A percentile compares a stretch with the other conserved stretches of the same genome.
Conservation (phyloP, 2,797 vertebrate species). For the Pseudomugil gertrudae region DNA sequence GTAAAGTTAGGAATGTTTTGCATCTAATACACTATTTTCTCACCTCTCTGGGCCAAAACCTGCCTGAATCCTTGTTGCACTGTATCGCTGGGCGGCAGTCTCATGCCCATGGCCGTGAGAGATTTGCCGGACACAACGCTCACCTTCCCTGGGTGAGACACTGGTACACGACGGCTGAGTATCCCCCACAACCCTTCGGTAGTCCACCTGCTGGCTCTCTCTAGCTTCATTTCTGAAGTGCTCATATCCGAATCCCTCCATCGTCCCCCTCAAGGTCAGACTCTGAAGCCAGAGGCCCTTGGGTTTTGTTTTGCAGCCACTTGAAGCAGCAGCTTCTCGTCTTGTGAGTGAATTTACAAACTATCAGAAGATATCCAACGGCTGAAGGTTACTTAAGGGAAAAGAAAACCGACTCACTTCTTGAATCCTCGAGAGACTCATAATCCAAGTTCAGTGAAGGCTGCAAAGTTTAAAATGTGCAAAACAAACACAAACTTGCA, state of each 20-base stretch:
- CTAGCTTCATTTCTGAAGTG: constrained; percentile 45
- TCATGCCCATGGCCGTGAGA: constrained; percentile 82
- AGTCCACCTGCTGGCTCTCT: constrained; percentile 65
- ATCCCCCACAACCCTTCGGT: constrained; percentile 75
- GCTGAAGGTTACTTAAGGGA: constrained; percentile 18
- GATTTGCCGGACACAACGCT: constrained; percentile 41
- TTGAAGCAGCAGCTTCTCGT: constrained; percentile 1
- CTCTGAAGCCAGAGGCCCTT: constrained; percentile 31
- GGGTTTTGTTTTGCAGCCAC: constrained; percentile 10
- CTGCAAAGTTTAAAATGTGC: constrained; percentile 2
- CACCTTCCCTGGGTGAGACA: constrained; percentile 35
- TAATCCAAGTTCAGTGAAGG: constrained; percentile 7
- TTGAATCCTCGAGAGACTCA: not conserved
- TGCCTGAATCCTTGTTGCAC: constrained; percentile 85
- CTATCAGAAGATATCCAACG: constrained; percentile 22
- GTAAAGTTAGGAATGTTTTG: not conserved
- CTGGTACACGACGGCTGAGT: constrained; percentile 31
- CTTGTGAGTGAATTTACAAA: constrained; percentile 20
- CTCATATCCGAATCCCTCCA: constrained; percentile 70
- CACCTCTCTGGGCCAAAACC: constrained; percentile 87
- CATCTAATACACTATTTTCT: constrained; percentile 45
- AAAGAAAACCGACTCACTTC: constrained; percentile 6
- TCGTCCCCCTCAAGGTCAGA: constrained; percentile 55
- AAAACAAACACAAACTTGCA: constrained; percentile 31
- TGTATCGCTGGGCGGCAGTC: constrained; percentile 88